Evolutionary conservation across 2,888 invertebrate species (phyloP), one percentile per base, ranked within the genome.

Genomic region (Pristionchus fissidentatus): DNA sequence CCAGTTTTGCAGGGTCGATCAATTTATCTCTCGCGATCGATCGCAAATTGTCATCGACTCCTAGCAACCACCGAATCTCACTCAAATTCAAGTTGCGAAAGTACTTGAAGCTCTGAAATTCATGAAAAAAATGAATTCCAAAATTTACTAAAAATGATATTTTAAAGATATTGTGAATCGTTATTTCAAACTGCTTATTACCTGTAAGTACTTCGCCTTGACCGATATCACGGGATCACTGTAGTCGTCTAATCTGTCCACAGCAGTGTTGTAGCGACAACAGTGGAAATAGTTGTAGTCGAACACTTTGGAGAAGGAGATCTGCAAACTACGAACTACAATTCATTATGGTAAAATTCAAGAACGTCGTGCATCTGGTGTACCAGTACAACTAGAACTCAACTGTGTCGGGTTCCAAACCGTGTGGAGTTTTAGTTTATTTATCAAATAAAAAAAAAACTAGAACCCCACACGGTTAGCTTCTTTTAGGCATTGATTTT

Each of bases 41-140:
- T 41, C 70, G 70, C 38, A 70, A 41, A 0, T 38, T 70, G 10
- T 70, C 70, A 70, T 70, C 43, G 10, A 70, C 70, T 26, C 10
- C 43, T 1, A 70, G 26, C 19, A 70, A 32, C 26, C 70, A 41
- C n/a, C 70, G 70, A 70, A 70, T n/a, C 32, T 70, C 70, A 7
- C 8, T 2, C 19, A 70, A 41, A 26, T 22, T 38, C 0, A 70
- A 3, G 32, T 38, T 41, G 0, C n/a, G n/a, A 26, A 70, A 70
- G 70, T 70, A 70, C 70, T 43, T 70, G 70, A 70, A 70, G 26
- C 70, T 70, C 70, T 70, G 41, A 19, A 41, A 35, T 55, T n/a
- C n/a, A n/a, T n/a, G n/a, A n/a, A n/a, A n/a, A n/a, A n/a, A 55
- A 13, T 55, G 3, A 5, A 19, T 55, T 7, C n/a, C 13, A 7